phyloP scores from a whole-genome alignment of 2,113 vertebrate species.

The Rutilus rutilus region DNA sequence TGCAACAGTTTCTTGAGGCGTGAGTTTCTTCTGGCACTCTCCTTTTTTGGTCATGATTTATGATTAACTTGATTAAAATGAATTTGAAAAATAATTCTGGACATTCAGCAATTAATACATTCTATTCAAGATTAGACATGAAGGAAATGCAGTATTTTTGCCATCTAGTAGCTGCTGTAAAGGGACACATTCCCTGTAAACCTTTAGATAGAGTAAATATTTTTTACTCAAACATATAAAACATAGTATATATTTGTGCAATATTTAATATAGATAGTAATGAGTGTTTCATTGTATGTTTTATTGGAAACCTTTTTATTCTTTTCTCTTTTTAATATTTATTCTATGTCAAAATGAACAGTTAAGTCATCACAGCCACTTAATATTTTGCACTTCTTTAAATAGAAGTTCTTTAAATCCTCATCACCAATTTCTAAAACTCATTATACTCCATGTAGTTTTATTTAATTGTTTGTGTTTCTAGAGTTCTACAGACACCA shows the following conservation, averaged over 20 bases:
- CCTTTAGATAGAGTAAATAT: too few relatives aligned
- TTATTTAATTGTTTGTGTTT: constrained; percentile 13
- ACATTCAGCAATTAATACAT: too few relatives aligned
- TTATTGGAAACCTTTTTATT: too few relatives aligned
- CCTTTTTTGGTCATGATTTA: not conserved
- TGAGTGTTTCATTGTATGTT: too few relatives aligned
- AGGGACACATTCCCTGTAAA: not conserved
- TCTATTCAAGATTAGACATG: too few relatives aligned
- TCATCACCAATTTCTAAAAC: not conserved
- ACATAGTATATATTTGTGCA: not conserved
- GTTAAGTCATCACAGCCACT: too few relatives aligned
- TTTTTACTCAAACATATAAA: not conserved
- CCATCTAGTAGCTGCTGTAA: constrained; percentile 51
- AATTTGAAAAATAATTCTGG: too few relatives aligned
- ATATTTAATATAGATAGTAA: not conserved
- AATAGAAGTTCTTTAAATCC: not conserved
- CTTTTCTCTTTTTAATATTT: not conserved
- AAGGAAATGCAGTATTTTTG: constrained; percentile 27
- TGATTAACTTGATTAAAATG: not conserved
- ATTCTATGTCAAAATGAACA: not conserved
- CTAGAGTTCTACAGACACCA: constrained; percentile 81
- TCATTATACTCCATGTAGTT: not conserved
- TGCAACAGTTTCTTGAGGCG: constrained; percentile 90
- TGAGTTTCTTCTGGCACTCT: constrained; percentile 70
- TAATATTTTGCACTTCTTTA: not conserved